These are phyloP conservation scores for Sacculina carcini DNA, from an alignment of 2,888 invertebrate species.

Conservation along the genomic window DNA sequence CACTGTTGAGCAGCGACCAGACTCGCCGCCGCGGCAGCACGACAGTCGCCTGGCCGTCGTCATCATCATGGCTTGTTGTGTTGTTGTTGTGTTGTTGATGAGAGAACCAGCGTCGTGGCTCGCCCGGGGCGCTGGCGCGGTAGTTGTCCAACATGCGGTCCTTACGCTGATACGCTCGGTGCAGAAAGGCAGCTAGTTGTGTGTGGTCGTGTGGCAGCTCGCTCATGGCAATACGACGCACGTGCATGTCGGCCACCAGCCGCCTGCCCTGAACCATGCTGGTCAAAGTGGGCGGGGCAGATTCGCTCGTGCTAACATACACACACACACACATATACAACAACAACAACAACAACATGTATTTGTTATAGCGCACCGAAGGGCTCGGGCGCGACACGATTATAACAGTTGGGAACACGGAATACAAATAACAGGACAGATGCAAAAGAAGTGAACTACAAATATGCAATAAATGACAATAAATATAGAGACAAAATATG, in stretches of 20 bases:
- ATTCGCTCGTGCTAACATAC: constrained; percentile 15
- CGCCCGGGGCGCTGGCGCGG: constrained; percentile 38
- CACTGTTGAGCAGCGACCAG: constrained; percentile 40
- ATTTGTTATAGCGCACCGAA: too few species aligned
- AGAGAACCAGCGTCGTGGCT: too few species aligned
- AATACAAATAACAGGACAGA: too few species aligned
- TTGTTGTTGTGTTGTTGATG: too few species aligned
- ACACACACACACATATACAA: too few species aligned
- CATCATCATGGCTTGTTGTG: too few species aligned
- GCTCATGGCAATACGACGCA: constrained; percentile 53
- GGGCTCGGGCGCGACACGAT: too few species aligned
- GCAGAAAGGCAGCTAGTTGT: constrained; percentile 50
- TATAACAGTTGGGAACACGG: too few species aligned
- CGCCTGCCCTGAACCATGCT: constrained; percentile 44
- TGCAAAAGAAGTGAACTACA: too few species aligned
- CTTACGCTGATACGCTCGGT: constrained; percentile 52
- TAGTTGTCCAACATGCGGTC: constrained; percentile 48
- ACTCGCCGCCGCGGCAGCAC: constrained; percentile 33
- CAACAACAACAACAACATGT: too few species aligned
- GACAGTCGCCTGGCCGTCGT: constrained; percentile 50
- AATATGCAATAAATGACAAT: too few species aligned
- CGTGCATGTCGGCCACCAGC: constrained; percentile 44
- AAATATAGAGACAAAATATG: too few species aligned
- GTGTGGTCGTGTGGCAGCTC: constrained; percentile 49
- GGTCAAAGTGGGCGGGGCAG: constrained; percentile 45